Evolutionary conservation across 1,140 invertebrate species (phyloP).

Genomic region (Euwallacea similis): DNA sequence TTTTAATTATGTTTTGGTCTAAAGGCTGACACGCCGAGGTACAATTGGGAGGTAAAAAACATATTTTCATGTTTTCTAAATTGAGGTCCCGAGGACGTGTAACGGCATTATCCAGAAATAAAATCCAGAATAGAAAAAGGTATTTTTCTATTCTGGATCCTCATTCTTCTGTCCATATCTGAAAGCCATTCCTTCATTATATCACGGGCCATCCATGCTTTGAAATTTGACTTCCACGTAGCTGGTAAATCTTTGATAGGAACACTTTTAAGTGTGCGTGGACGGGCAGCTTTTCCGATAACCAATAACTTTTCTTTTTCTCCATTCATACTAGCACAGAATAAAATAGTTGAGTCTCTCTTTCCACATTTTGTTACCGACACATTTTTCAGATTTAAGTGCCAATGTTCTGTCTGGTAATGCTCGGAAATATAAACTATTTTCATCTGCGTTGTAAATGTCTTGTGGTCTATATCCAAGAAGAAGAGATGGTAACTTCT

Average conservation of each 20-base stretch:
- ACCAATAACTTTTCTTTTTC: conserved; percentile 46
- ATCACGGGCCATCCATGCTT: conserved; percentile 12
- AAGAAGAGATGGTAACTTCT: conserved; percentile 23
- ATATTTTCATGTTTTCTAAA: conserved; percentile 49
- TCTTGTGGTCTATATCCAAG: too few relatives aligned
- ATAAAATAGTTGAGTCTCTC: conserved; percentile 54
- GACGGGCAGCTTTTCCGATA: conserved; percentile 2
- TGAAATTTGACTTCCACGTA: conserved; percentile 15
- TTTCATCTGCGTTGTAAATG: too few relatives aligned
- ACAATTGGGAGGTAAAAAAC: conserved; percentile 55
- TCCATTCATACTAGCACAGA: conserved; percentile 46
- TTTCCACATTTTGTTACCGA: conserved; percentile 54
- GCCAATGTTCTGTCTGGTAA: too few relatives aligned
- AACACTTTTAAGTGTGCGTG: background rate
- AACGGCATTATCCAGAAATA: conserved; percentile 38
- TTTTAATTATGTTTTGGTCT: conserved; percentile 56
- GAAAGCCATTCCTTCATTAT: conserved; percentile 15
- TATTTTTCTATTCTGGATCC: conserved; percentile 47
- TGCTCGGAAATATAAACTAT: too few relatives aligned
- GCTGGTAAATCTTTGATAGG: background rate
- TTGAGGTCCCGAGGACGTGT: conserved; percentile 46
- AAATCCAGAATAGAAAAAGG: too few relatives aligned
- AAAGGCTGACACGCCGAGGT: conserved; percentile 53
- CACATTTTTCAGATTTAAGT: conserved; percentile 40
- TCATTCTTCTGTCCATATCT: conserved; percentile 47